Conservation (phyloP, 2,888 invertebrate species). For the Bruchidius siliquastri region DNA sequence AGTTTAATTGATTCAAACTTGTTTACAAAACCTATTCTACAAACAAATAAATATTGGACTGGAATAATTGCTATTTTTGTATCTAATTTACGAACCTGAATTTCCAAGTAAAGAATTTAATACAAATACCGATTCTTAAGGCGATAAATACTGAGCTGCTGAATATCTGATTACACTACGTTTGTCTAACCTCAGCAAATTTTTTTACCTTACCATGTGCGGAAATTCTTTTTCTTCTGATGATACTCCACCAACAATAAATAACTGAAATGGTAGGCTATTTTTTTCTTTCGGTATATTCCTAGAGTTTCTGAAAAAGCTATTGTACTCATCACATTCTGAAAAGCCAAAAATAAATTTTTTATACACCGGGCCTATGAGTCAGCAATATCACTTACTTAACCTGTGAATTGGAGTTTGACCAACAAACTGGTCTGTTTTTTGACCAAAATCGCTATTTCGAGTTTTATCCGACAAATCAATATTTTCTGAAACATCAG, state of each 20-base stretch:
- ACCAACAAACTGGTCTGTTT: neutral
- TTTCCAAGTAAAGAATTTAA: too few species aligned
- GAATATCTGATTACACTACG: too few species aligned
- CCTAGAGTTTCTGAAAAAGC: slow-evolving; percentile 9
- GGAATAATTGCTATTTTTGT: too few species aligned
- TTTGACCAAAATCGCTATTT: neutral
- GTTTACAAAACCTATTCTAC: too few species aligned
- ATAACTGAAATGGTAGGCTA: slow-evolving; percentile 9
- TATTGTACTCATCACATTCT: slow-evolving; percentile 29
- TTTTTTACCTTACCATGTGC: slow-evolving; percentile 42
- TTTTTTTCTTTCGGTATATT: slow-evolving; percentile 9
- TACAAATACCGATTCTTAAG: too few species aligned
- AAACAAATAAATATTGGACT: too few species aligned
- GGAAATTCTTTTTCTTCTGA: slow-evolving; percentile 38
- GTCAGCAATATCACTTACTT: neutral
- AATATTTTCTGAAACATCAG: neutral
- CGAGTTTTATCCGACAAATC: neutral
- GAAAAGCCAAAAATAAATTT: slow-evolving; percentile 1
- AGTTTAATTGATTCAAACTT: too few species aligned
- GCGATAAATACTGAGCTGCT: too few species aligned
- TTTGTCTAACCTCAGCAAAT: too few species aligned
- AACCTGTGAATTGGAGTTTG: neutral
- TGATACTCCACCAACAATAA: slow-evolving; percentile 32
- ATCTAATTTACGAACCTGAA: too few species aligned
- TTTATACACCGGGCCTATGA: neutral